These are phyloP conservation scores for Drosophila nikananu DNA, from an alignment of 1,140 invertebrate species.

Conservation along the genomic window DNA sequence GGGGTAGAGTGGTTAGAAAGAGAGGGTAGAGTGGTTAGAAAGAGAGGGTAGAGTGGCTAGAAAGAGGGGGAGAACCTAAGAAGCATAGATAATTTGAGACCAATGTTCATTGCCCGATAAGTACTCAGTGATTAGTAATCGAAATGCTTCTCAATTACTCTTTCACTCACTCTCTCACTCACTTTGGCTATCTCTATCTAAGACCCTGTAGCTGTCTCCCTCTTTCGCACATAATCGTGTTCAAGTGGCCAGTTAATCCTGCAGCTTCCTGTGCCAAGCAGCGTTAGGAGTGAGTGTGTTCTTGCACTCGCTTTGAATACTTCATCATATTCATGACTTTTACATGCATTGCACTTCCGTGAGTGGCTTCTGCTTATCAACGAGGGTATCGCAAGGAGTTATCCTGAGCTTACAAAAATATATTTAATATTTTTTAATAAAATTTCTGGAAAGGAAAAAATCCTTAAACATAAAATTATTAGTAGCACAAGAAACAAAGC, in stretches of 20 bases:
- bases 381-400: constrained; percentile 38
- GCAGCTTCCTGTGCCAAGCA: constrained; percentile 52
- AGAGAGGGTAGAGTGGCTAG: not conserved
- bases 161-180: constrained; percentile 25
- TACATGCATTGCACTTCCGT: constrained; percentile 66
- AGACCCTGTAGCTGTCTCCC: not conserved
- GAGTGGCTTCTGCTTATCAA: constrained; percentile 32
- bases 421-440: not conserved
- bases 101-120: constrained; percentile 43
- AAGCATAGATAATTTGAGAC: constrained; percentile 13
- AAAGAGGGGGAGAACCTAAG: not conserved
- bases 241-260: constrained; percentile 79
- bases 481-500: not conserved
- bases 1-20: too few relatives aligned
- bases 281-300: not conserved
- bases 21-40: too few relatives aligned
- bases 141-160: not conserved
- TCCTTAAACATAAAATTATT: not conserved
- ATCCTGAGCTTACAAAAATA: too few relatives aligned
- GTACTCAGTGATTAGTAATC: constrained; percentile 43
- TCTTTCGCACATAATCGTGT: constrained; percentile 55
- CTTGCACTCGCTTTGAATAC: constrained; percentile 42
- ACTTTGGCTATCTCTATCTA: not conserved
- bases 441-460: not conserved
- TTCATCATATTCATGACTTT: constrained; percentile 63